Base-by-base conservation (phyloP, 2,113 vertebrate species). In the Gambusia holbrooki region DNA sequence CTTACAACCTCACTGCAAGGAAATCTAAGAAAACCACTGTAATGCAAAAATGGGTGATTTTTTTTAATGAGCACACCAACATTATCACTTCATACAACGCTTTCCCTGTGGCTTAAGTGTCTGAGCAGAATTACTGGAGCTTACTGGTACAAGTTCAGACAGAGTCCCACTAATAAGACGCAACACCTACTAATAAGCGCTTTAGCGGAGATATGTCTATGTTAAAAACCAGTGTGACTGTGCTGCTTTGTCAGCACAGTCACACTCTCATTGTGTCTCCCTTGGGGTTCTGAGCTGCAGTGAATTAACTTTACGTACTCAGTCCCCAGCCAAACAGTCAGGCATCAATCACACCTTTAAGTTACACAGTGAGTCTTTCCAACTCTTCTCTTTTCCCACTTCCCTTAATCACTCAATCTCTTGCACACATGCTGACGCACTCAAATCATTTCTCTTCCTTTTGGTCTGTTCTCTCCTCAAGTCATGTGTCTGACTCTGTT, bases 181-280 rank as follows among this genome's bases (percentile, higher is more conserved):
- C 78, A 74, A 71, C 76, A 70, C 40, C 58, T 37, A 68, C 86
- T 91, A 89, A 87, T 83, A 86, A 74, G 76, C 68, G 85, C 76
- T 87, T 88, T 76, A 83, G 77, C 42, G 73, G 69, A 86, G 81
- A 82, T 83, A 64, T 75, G 74, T 85, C 82, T 79, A 45, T 80
- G 74, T 84, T 60, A 76, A 78, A 82, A 78, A 29, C 22, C 51
- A 80, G 81, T 69, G 71, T 78, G 82, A 74, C 19, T 71, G 60
- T 71, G 33, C 58, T 40, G 48, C 70, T 76, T 82, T 54, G 86
- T 79, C 63, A 80, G 69, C 61, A 22, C 48, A 35, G 33, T 35
- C 33, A 35, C 11, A 67, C 61, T 62, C 77, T 74, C 54, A 69
- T 66, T 78, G 32, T 54, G 48, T 63, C 35, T 32, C 66, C 67